A percentile compares a stretch with the other conserved stretches of the same genome.
Evolutionary conservation across 2,113 vertebrate genomes (phyloP).

Genomic region (Burhinus oedicnemus): DNA sequence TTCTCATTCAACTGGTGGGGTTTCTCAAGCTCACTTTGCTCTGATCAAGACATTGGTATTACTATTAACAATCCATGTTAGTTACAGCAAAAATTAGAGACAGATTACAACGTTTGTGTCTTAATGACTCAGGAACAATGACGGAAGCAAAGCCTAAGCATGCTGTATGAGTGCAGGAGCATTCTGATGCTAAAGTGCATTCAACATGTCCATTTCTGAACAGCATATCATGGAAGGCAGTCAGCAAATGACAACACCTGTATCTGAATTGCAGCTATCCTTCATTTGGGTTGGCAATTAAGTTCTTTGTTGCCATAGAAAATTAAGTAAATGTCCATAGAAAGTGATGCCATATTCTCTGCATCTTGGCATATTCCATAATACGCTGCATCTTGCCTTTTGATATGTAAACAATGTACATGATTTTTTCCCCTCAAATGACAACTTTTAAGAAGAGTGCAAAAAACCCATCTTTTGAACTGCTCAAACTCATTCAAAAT

Average conservation of each 20-base stretch:
- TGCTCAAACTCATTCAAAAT: conserved; percentile 52
- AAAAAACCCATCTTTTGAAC: conserved; percentile 1
- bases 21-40: conserved; percentile 68
- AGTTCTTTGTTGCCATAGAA: conserved; percentile 45
- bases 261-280: conserved; percentile 11
- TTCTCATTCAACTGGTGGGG: not conserved
- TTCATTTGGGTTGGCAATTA: conserved; percentile 42
- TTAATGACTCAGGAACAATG: not conserved
- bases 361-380: conserved; percentile 48
- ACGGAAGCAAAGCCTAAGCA: conserved; percentile 44
- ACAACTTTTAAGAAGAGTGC: conserved; percentile 44
- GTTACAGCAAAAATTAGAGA: conserved; percentile 49
- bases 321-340: conserved; percentile 27
- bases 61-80: conserved; percentile 50
- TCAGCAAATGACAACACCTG: conserved; percentile 31
- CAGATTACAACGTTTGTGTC: not conserved
- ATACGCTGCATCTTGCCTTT: conserved; percentile 58
- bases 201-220: not conserved
- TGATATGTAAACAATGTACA: conserved; percentile 64
- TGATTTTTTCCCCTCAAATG: conserved; percentile 46
- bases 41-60: conserved; percentile 48
- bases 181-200: conserved; percentile 25
- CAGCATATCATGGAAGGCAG: conserved; percentile 56
- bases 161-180: conserved; percentile 7
- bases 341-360: conserved; percentile 50